Evolutionary conservation across 2,113 vertebrate species (phyloP), one percentile per base, ranked within the genome.

Genomic region (Catagonus wagneri): DNA sequence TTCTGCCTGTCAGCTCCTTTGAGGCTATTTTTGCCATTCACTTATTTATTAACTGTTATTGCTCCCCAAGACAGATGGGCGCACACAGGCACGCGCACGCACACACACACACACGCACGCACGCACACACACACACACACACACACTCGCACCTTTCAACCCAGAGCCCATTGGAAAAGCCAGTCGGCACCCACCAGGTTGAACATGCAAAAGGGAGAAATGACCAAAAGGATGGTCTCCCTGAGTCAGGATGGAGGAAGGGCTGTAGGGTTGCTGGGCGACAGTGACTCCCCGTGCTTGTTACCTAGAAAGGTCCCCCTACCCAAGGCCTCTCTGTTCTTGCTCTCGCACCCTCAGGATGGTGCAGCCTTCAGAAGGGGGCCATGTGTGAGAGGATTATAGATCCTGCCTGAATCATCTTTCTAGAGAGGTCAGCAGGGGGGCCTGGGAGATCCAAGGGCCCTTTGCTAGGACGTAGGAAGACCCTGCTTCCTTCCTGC

Each of bases 1-100:
- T 96, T 97, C 96, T 97, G 97, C 97, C 97, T 97, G 94, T 97
- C 93, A 97, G 97, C 86, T 97, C 97, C 97, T 97, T 97, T 97
- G 97, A 98, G 97, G 97, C 96, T 97, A 97, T 98, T 98, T 98
- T 98, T 98, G 97, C 93, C 83, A 58, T 97, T 97, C 93, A 96
- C 89, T 97, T 97, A 98, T 96, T 97, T 96, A 96, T 97, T 97
- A 97, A 97, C 97, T 97, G 88, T 97, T 96, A 97, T 97, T 96
- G 97, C 97, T 97, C 97, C 97, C 96, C 83, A 80, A 95, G 97
- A 96, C 96, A 94, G 95, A 97, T 97, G 94, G 96, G 95, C 79
- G 39, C 15, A 14, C 25, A 5, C 60, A n/a, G n/a, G n/a, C 32
- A 32, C 13, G 4, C 6, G 3, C 11, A 4, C 2, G 3, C 1